Conservation (phyloP, 2,113 vertebrate species). For the Aphyosemion australe region DNA sequence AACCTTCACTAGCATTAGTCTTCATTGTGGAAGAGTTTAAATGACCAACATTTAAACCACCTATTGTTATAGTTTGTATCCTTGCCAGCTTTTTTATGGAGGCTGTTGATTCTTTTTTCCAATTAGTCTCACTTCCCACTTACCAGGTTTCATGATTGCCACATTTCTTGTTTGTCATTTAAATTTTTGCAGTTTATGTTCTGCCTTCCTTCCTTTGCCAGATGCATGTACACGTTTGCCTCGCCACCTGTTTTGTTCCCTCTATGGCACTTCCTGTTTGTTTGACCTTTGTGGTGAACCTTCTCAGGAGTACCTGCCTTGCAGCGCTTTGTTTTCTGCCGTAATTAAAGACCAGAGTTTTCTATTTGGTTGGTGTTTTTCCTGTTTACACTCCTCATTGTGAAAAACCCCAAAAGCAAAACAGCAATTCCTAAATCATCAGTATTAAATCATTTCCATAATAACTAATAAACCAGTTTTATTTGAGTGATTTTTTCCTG, state of each 20-base stretch:
- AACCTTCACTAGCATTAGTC: too few relatives aligned
- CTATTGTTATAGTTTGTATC: not conserved
- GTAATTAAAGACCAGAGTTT: too few relatives aligned
- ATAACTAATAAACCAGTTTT: too few relatives aligned
- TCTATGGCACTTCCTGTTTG: not conserved
- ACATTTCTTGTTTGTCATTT: not conserved
- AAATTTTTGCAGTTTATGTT: not conserved
- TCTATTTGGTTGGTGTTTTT: not conserved
- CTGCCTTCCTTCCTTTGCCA: not conserved
- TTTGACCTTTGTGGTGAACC: not conserved
- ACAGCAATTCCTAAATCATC: not conserved
- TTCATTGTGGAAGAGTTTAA: not conserved
- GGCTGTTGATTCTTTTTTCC: not conserved
- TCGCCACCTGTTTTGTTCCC: not conserved
- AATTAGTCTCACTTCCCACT: not conserved
- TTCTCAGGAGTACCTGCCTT: not conserved
- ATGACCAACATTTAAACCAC: not conserved
- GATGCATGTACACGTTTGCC: not conserved
- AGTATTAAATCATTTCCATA: too few relatives aligned
- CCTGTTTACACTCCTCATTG: not conserved
- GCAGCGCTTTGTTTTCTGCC: not conserved
- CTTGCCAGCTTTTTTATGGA: not conserved
- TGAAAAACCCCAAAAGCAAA: not conserved
- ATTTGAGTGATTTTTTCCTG: too few relatives aligned
- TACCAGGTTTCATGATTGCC: not conserved